A percentile compares a stretch with the other conserved stretches of the same genome.
Conservation (phyloP, 2,113 vertebrate genomes). For the Pardalotus punctatus region DNA sequence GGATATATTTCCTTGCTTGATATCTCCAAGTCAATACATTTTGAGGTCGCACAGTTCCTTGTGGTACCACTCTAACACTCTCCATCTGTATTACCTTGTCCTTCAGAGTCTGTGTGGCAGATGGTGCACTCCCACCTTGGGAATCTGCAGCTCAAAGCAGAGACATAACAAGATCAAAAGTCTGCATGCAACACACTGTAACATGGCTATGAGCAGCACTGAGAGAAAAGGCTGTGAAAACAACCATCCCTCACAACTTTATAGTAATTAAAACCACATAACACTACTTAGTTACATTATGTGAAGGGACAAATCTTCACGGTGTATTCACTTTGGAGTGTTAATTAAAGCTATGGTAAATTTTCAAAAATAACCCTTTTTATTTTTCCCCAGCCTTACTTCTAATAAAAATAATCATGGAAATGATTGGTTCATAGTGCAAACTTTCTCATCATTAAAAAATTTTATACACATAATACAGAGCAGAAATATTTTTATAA, state of each 20-base stretch:
- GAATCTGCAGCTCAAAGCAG: neutral
- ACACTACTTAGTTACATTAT: neutral
- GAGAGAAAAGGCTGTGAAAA: neutral
- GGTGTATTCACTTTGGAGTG: neutral
- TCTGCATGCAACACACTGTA: neutral
- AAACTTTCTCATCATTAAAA: neutral
- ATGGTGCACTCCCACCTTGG: neutral
- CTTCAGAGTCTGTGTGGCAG: neutral
- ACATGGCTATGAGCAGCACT: neutral
- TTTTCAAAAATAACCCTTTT: neutral
- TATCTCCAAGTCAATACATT: neutral
- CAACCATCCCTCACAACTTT: neutral
- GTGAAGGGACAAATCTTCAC: neutral
- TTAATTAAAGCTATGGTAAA: neutral
- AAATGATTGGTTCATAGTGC: neutral
- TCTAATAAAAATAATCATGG: neutral
- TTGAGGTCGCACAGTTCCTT: neutral
- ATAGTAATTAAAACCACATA: neutral
- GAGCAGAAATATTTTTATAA: neutral
- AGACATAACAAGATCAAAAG: neutral
- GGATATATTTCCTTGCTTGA: neutral
- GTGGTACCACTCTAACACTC: neutral
- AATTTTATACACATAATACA: fast-evolving
- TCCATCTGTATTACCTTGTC: neutral
- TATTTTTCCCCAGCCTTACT: neutral